Percentiles rank a stretch among this genome's conserved stretches.
These are phyloP conservation scores for Melieria crassipennis DNA, from an alignment of 2,888 invertebrate species.

Conservation along the genomic window DNA sequence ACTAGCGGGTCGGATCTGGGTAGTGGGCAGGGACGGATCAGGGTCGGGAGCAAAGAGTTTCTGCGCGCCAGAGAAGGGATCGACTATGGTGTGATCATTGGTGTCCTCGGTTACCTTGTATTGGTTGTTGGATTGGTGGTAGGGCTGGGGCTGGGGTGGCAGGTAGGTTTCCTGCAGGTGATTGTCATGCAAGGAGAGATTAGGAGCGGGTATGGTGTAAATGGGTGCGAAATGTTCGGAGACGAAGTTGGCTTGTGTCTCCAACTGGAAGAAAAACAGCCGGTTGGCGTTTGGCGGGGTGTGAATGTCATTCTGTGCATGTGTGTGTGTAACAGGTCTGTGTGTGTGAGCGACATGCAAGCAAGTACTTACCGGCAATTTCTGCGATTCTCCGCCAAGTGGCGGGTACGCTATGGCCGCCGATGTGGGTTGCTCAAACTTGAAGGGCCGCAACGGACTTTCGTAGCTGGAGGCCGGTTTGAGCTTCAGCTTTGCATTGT, in stretches of 20 bases:
- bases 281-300: conserved; percentile 21
- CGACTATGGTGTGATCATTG: conserved; percentile 63
- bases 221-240: conserved; percentile 90
- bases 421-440: conserved; percentile 38
- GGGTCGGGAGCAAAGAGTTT: conserved; percentile 68
- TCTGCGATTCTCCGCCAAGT: conserved; percentile 53
- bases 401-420: conserved; percentile 36
- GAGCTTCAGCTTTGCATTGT: conserved; percentile 52
- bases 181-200: conserved; percentile 68
- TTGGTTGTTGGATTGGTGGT: conserved; percentile 51
- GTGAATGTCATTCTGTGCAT: conserved; percentile 13
- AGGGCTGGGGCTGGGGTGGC: conserved; percentile 51
- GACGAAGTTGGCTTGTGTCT: conserved; percentile 69
- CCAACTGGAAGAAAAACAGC: conserved; percentile 50
- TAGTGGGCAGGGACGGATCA: conserved; percentile 66
- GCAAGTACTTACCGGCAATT: conserved; percentile 55
- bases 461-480: conserved; percentile 61
- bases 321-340: conserved; percentile 10
- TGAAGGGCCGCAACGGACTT: conserved; percentile 52
- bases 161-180: conserved; percentile 53
- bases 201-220: conserved; percentile 87
- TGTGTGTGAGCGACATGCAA: background rate
- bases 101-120: conserved; percentile 70
- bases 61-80: conserved; percentile 64
- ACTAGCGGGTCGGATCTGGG: conserved; percentile 63